Evolutionary conservation across 2,888 invertebrate genomes (phyloP).

Genomic region (Campopleginae sp.): DNA sequence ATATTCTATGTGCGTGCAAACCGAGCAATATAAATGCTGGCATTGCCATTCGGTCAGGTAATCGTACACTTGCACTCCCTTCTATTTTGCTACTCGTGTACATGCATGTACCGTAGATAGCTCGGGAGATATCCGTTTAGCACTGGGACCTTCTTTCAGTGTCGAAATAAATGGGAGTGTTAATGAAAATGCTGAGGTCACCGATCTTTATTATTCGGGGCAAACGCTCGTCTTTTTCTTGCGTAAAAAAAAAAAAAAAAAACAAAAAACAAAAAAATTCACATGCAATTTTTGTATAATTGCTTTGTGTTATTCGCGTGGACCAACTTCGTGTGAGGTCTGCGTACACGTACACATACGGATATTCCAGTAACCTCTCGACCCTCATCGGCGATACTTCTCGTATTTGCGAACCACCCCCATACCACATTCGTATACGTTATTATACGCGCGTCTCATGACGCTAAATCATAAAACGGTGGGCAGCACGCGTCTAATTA

Average conservation of each 20-base stretch:
- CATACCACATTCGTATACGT: slow-evolving; percentile 44
- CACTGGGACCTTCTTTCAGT: neutral
- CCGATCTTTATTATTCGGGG: neutral
- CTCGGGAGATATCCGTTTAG: neutral
- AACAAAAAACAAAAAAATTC: neutral
- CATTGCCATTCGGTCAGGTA: slow-evolving; percentile 12
- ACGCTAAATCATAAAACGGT: slow-evolving; percentile 71
- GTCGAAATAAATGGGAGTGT: neutral
- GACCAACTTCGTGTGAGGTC: slow-evolving; percentile 53
- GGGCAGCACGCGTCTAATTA: slow-evolving; percentile 73
- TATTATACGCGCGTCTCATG: slow-evolving; percentile 69
- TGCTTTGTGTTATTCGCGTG: neutral
- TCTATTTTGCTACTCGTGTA: neutral
- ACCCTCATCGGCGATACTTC: slow-evolving; percentile 52
- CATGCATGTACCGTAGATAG: neutral
- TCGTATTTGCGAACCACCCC: slow-evolving; percentile 57
- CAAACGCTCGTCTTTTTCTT: neutral
- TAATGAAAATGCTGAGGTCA: neutral
- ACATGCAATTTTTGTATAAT: neutral
- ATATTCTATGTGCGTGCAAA: slow-evolving; percentile 10
- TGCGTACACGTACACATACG: neutral
- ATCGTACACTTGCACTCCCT: slow-evolving; percentile 9
- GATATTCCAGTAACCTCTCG: slow-evolving; percentile 49
- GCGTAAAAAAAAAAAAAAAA: neutral
- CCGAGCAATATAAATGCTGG: slow-evolving; percentile 30